Evolutionary conservation across 2,113 vertebrate species (phyloP).

Genomic region (Callorhinus ursinus): DNA sequence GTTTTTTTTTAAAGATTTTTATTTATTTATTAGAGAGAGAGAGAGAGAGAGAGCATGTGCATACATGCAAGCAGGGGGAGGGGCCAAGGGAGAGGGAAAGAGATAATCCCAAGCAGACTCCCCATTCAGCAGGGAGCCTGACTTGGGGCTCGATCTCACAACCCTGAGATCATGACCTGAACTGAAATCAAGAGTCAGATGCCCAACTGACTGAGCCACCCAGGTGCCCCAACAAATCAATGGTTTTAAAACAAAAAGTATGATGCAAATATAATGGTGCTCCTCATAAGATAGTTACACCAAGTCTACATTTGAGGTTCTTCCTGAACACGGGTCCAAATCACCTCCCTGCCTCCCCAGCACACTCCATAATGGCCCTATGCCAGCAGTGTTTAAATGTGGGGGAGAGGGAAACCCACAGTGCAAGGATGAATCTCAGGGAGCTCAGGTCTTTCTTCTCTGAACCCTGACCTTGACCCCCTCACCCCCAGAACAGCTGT

Average conservation of each 20-base stretch:
- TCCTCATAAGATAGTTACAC: background rate
- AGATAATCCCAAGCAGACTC: background rate
- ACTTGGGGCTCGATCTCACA: background rate
- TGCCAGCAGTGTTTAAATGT: background rate
- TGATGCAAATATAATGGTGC: background rate
- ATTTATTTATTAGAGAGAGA: background rate
- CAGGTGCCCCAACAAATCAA: background rate
- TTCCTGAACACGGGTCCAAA: background rate
- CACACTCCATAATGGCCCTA: background rate
- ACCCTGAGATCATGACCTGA: background rate
- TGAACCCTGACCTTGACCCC: background rate
- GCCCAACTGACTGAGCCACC: background rate
- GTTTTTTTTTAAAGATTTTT: background rate
- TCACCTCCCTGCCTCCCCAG: background rate
- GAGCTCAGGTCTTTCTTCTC: background rate
- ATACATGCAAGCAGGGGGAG: background rate
- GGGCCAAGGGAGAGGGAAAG: background rate
- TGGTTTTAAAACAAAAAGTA: background rate
- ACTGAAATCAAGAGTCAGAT: background rate
- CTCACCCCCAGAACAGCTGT: background rate
- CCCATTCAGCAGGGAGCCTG: background rate
- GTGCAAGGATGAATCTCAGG: background rate
- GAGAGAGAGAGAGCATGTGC: background rate
- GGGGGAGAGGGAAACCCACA: background rate
- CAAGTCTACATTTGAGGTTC: background rate